Conservation (phyloP, 2,113 vertebrate genomes). For the Morone saxatilis region DNA sequence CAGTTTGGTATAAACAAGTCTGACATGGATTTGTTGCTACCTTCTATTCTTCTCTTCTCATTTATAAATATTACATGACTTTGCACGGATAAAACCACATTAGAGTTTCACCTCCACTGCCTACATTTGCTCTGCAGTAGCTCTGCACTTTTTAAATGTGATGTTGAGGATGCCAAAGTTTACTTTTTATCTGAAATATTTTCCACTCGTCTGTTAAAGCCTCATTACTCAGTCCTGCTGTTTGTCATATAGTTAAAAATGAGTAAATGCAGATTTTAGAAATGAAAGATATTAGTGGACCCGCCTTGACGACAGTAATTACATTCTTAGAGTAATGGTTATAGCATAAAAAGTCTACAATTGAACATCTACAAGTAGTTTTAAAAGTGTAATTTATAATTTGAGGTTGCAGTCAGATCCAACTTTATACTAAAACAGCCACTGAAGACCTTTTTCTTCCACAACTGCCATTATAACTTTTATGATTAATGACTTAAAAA, state of each 20-base stretch:
- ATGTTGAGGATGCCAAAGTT: constrained; percentile 2
- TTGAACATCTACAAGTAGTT: neutral
- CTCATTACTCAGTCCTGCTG: neutral
- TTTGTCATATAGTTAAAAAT: neutral
- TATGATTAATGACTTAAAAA: constrained; percentile 12
- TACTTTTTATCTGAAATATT: constrained; percentile 3
- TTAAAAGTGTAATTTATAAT: neutral
- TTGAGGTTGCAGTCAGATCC: neutral
- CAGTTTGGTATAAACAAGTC: constrained; percentile 25
- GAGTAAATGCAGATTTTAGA: neutral
- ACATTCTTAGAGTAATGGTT: neutral
- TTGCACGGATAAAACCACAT: neutral
- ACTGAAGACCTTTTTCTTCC: neutral
- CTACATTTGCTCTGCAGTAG: neutral
- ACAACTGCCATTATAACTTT: neutral
- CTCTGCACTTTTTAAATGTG: constrained; percentile 6
- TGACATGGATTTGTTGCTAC: constrained; percentile 5
- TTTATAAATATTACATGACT: constrained; percentile 7
- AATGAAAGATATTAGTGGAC: neutral
- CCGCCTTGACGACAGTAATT: neutral
- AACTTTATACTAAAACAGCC: neutral
- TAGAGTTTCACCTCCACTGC: neutral
- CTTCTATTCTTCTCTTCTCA: constrained; percentile 4
- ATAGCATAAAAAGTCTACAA: neutral
- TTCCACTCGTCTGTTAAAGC: constrained; percentile 7